phyloP scores from a whole-genome alignment of 2,888 invertebrate genomes.

The Branchellion lobata region DNA sequence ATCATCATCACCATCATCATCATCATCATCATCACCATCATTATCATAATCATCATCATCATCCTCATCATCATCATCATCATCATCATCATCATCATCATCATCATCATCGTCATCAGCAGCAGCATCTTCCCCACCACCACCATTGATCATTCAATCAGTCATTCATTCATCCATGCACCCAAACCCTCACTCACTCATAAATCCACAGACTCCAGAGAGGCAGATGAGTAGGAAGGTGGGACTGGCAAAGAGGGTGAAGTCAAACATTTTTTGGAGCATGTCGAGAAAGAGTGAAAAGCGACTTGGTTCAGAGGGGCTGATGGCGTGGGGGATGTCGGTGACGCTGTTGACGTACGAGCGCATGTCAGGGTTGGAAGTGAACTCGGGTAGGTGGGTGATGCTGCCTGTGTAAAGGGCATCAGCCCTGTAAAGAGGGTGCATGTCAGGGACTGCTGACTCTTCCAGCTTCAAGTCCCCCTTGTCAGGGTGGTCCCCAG shows the following conservation, averaged over 20 bases:
- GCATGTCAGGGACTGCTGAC: constrained; percentile 53
- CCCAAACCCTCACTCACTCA: too few relatives aligned
- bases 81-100: too few relatives aligned
- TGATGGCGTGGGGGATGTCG: constrained; percentile 64
- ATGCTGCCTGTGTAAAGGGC: constrained; percentile 97
- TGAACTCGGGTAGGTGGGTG: constrained; percentile 76
- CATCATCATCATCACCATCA: constrained; percentile 30
- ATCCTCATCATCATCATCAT: too few relatives aligned
- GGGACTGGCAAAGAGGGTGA: constrained; percentile 82
- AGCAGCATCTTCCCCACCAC: too few relatives aligned
- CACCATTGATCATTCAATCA: too few relatives aligned
- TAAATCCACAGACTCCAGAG: constrained; percentile 50
- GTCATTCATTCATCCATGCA: too few relatives aligned
- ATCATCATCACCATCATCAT: constrained; percentile 37
- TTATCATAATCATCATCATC: not conserved
- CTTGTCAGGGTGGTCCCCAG: not conserved
- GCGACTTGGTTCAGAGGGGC: not conserved
- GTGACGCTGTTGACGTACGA: constrained; percentile 85
- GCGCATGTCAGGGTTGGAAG: constrained; percentile 69
- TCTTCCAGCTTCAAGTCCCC: not conserved
- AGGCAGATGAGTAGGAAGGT: constrained; percentile 83
- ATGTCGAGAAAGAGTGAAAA: constrained; percentile 55
- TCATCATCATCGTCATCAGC: too few relatives aligned
- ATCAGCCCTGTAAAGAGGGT: constrained; percentile 91
- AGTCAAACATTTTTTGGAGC: constrained; percentile 84